Percentiles rank a stretch among this genome's conserved stretches.
Conservation (phyloP, 2,888 invertebrate genomes). For the Polydrusus tereticollis region DNA sequence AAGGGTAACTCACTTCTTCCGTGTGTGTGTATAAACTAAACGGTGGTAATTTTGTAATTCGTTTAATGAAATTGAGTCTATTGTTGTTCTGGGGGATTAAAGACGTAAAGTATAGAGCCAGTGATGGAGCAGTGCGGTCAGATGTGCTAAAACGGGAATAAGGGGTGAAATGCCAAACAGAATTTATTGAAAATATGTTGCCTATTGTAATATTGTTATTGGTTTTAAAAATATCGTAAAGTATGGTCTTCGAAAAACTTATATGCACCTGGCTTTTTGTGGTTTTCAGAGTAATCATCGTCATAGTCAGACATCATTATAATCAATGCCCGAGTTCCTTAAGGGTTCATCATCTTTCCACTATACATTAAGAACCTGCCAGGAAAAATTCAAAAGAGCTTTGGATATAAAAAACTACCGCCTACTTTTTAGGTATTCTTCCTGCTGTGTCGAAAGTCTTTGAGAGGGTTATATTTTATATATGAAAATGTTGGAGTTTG, state of each 20-base stretch:
- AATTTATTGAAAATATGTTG: constrained; percentile 30
- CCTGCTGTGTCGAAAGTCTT: too few relatives aligned
- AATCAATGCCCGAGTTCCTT: too few relatives aligned
- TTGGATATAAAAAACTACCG: too few relatives aligned
- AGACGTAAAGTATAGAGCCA: constrained; percentile 23
- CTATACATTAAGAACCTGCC: too few relatives aligned
- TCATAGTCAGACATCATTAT: too few relatives aligned
- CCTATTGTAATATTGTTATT: constrained; percentile 3
- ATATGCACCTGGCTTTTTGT: too few relatives aligned
- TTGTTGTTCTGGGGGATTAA: constrained; percentile 45
- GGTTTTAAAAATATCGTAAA: neutral
- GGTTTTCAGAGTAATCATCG: too few relatives aligned
- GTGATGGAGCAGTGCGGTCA: constrained; percentile 28
- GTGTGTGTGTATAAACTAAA: constrained; percentile 56
- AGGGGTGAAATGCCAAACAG: constrained; percentile 18
- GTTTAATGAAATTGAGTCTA: constrained; percentile 50
- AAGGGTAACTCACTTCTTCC: constrained; percentile 34
- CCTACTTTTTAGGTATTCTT: too few relatives aligned
- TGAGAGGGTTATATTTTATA: too few relatives aligned
- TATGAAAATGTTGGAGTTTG: too few relatives aligned
- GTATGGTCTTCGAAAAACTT: neutral
- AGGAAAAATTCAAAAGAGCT: too few relatives aligned
- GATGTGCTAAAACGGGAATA: constrained; percentile 26
- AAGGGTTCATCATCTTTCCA: too few relatives aligned
- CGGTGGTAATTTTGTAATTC: constrained; percentile 60